phyloP scores from a whole-genome alignment of 2,113 vertebrate genomes.

The Tinamus guttatus region DNA sequence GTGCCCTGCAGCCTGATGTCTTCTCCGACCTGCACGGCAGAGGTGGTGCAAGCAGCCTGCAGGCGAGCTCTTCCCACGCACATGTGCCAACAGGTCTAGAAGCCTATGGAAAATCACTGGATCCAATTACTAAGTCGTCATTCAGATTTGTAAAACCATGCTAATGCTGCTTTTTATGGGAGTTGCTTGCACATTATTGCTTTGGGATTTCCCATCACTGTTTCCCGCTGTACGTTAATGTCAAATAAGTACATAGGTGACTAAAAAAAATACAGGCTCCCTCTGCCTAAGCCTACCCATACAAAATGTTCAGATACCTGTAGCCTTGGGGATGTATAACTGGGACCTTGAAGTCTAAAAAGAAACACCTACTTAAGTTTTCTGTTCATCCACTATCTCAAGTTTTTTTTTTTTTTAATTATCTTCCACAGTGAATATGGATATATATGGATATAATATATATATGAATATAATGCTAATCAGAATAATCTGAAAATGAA shows the following conservation, averaged over 20 bases:
- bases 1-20: background rate
- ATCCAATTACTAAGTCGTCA: background rate
- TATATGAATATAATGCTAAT: rapidly evolving
- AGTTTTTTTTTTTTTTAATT: background rate
- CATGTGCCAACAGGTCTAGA: background rate
- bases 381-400: background rate
- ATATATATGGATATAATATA: background rate
- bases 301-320: background rate
- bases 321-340: background rate
- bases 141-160: conserved; percentile 1
- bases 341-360: rapidly evolving
- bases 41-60: background rate
- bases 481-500: background rate
- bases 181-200: background rate
- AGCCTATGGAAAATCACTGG: background rate
- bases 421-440: background rate
- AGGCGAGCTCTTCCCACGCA: background rate
- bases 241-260: background rate
- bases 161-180: background rate
- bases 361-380: background rate
- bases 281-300: background rate
- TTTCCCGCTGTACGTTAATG: background rate
- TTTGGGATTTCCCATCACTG: background rate
- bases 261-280: background rate
- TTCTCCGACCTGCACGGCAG: background rate